phyloP scores from a whole-genome alignment of 1,140 invertebrate species.

The Homalodisca vitripennis region DNA sequence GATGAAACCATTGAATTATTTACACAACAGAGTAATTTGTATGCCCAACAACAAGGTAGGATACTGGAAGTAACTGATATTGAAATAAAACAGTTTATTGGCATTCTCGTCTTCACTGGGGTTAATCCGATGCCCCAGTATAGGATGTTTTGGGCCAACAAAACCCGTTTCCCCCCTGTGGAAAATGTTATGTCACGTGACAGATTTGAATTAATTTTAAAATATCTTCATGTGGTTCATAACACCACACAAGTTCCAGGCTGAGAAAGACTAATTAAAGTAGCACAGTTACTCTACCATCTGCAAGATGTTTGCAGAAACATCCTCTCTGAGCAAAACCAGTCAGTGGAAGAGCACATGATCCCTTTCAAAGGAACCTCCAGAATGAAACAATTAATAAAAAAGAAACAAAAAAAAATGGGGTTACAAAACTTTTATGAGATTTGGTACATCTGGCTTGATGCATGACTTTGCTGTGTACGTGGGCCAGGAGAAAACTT shows the following conservation, averaged over 20 bases:
- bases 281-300: constrained; percentile 35
- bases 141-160: too few relatives aligned
- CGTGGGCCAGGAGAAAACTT: constrained; percentile 38
- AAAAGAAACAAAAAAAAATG: constrained; percentile 48
- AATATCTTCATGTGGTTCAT: background rate
- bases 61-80: too few relatives aligned
- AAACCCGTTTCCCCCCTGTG: too few relatives aligned
- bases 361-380: constrained; percentile 43
- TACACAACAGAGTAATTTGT: too few relatives aligned
- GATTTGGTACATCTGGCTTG: constrained; percentile 39
- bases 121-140: too few relatives aligned
- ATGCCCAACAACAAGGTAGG: too few relatives aligned
- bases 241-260: constrained; percentile 28
- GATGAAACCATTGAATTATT: too few relatives aligned
- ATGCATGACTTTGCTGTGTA: constrained; percentile 44
- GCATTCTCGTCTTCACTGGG: too few relatives aligned
- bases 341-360: too few relatives aligned
- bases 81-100: too few relatives aligned
- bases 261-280: constrained; percentile 27
- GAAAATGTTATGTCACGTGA: too few relatives aligned
- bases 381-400: constrained; percentile 44
- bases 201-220: background rate
- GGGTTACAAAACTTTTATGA: constrained; percentile 43
- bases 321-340: constrained; percentile 42
- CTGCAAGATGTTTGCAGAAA: constrained; percentile 35